phyloP scores from a whole-genome alignment of 1,140 invertebrate species.

The Caenorhabditis briggsae region DNA sequence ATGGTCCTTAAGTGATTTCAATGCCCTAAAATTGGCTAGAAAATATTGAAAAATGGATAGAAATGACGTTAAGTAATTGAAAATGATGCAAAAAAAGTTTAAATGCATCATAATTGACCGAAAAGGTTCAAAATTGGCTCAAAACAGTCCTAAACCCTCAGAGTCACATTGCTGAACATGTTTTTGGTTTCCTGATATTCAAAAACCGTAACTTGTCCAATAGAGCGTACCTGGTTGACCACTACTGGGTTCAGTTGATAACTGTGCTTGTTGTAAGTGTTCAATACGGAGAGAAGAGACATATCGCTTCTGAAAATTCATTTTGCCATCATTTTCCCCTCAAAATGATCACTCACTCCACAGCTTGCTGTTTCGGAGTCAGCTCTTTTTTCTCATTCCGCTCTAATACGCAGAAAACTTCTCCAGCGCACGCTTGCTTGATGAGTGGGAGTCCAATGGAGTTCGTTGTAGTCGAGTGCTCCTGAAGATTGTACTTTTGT shows the following conservation, averaged over 20 bases:
- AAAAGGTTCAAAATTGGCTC: too few species aligned
- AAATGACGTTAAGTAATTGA: too few species aligned
- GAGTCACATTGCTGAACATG: too few species aligned
- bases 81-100: too few species aligned
- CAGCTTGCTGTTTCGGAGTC: slow-evolving; percentile 55
- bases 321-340: neutral
- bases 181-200: too few species aligned
- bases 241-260: slow-evolving; percentile 76
- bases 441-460: slow-evolving; percentile 76
- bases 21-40: too few species aligned
- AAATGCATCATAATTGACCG: too few species aligned
- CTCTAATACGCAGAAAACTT: slow-evolving; percentile 77
- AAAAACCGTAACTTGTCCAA: too few species aligned
- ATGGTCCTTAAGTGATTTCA: too few species aligned
- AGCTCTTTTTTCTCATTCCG: slow-evolving; percentile 74
- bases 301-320: slow-evolving; percentile 69
- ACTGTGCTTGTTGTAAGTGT: slow-evolving; percentile 76
- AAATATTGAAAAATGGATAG: too few species aligned
- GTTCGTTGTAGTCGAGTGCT: slow-evolving; percentile 73
- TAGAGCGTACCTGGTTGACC: slow-evolving; percentile 50
- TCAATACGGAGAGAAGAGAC: slow-evolving; percentile 75
- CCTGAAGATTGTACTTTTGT: slow-evolving; percentile 58
- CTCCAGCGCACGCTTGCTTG: slow-evolving; percentile 75
- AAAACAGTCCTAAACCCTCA: too few species aligned
- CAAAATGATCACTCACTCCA: slow-evolving; percentile 38